Base-by-base conservation (phyloP, 2,113 vertebrate species). In the Tichodroma muraria region DNA sequence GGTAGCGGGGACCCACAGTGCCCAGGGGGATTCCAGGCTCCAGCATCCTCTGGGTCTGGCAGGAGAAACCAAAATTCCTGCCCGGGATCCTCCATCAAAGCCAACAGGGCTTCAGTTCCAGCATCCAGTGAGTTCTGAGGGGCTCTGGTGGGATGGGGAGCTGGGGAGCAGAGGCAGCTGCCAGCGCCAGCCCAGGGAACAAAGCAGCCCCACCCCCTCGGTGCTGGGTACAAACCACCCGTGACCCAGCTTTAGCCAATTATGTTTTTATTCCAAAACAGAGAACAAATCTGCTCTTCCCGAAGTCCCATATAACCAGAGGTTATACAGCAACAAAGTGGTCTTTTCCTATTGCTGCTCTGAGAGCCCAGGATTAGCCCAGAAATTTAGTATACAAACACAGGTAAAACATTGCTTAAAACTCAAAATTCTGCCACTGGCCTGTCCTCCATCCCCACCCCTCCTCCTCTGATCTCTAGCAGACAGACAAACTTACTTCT, bases 391-490 rank as follows among this genome's bases (percentile, higher is more conserved):
- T 38, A 56, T 37, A 60, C 28, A 71, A 45, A 81, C 22, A 24
- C 28, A 42, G 38, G 23, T 64, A 84, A 89, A 95, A 93, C 2
- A 33, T 5, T 30, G 35, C 59, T 71, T 54, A 56, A 80, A 71
- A 60, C 1, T 6, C 40, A 23, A 49, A 77, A 30, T 5, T 6
- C 31, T 35, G 27, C 54, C 4, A 1, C 0, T 13, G 53, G 60
- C 60, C 11, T 31, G 85, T 71, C 38, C 24, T 66, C 22, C 18
- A 22, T 8, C 16, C 24, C 64, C 22, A 6, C 44, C 77, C 38
- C 13, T 35, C 16, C 33, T 52, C 38, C 56, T 25, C 66, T 37
- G 1, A 9, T 15, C 37, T 24, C 20, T 14, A 2, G 24, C 63
- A 44, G 17, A 52, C 63, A 44, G 17, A 52, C 27, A 50, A 28